Evolutionary conservation across 2,888 invertebrate species (phyloP).

Genomic region (Troglohyphantes excavatus): DNA sequence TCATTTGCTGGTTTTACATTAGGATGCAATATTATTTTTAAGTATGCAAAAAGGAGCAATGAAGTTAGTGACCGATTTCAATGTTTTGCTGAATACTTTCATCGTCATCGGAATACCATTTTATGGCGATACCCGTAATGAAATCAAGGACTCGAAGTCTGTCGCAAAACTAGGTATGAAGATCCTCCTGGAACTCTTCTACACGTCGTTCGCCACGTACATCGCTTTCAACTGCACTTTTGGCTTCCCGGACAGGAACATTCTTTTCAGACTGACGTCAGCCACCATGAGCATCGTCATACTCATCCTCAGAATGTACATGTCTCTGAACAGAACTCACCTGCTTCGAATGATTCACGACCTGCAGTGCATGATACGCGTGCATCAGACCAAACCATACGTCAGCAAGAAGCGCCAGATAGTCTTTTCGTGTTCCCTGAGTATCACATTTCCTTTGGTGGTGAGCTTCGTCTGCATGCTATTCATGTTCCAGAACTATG

Average conservation of each 20-base stretch:
- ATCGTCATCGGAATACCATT: slow-evolving; percentile 37
- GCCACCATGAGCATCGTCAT: neutral
- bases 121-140: neutral
- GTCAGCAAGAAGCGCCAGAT: neutral
- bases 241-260: neutral
- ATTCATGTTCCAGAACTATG: neutral
- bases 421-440: neutral
- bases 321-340: neutral
- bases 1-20: no score
- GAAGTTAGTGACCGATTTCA: neutral
- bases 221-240: neutral
- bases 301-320: neutral
- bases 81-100: neutral
- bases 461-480: neutral
- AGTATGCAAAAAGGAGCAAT: neutral
- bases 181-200: neutral
- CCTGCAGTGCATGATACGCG: neutral
- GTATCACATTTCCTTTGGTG: neutral
- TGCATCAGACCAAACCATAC: neutral
- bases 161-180: neutral
- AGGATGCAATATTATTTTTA: no score
- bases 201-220: neutral
- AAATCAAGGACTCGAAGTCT: neutral
- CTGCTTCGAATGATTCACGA: neutral
- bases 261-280: slow-evolving; percentile 6